Evolutionary conservation across 2,113 vertebrate genomes (phyloP).

Genomic region (Hiodon alosoides): DNA sequence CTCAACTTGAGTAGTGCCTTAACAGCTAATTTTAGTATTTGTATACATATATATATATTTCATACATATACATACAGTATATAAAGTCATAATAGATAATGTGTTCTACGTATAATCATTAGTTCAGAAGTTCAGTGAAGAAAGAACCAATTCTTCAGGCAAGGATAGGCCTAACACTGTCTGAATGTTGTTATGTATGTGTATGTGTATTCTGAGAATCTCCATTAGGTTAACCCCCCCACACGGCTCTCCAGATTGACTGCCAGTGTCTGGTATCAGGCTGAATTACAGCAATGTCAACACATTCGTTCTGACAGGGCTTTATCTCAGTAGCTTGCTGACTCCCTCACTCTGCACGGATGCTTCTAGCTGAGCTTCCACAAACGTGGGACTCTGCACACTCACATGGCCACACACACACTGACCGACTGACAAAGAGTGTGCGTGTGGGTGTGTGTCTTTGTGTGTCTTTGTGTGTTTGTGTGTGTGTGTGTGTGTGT

Average conservation of each 20-base stretch:
- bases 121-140: no score
- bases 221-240: conserved; percentile 40
- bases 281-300: conserved; percentile 62
- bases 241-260: conserved; percentile 22
- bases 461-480: no score
- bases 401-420: background rate
- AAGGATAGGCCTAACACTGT: background rate
- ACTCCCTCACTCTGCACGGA: conserved; percentile 43
- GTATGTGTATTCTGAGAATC: conserved; percentile 46
- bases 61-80: no score
- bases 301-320: conserved; percentile 52
- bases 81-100: background rate
- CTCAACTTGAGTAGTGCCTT: no score
- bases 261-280: conserved; percentile 48
- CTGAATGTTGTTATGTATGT: conserved; percentile 12
- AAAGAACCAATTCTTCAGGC: no score
- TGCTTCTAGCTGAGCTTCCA: background rate
- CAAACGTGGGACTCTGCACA: background rate
- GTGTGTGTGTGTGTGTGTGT: no score
- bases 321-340: conserved; percentile 53
- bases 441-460: no score
- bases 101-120: no score
- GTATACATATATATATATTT: no score
- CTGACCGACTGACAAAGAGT: conserved; percentile 1
- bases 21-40: no score